Percentiles rank a stretch among this genome's conserved stretches.
These are phyloP conservation scores for Asteroscopus sphinx DNA, from an alignment of 2,888 invertebrate genomes.

Conservation along the genomic window DNA sequence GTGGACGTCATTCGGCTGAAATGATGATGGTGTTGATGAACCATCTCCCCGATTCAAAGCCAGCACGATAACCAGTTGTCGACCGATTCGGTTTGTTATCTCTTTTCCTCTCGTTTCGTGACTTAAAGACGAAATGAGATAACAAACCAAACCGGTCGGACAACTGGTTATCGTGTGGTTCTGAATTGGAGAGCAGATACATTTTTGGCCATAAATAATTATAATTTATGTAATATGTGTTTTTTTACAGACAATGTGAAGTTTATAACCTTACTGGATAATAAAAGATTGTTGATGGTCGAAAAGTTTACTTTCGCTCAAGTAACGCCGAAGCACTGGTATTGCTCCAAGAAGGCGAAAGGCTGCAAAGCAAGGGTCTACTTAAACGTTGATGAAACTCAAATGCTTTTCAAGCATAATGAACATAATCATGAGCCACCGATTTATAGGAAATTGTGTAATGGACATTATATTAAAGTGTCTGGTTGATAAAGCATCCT, in stretches of 20 bases:
- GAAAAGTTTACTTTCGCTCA: slow-evolving; percentile 67
- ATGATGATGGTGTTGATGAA: no score
- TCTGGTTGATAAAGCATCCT: slow-evolving; percentile 8
- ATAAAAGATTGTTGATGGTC: slow-evolving; percentile 64
- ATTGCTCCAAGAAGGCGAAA: slow-evolving; percentile 64
- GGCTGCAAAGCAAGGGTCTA: slow-evolving; percentile 67
- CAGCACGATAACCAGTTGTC: no score
- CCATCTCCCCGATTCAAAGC: no score
- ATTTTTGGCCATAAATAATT: no score
- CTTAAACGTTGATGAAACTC: slow-evolving; percentile 45
- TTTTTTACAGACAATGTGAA: slow-evolving; percentile 46
- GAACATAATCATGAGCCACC: slow-evolving; percentile 56
- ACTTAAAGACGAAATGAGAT: no score
- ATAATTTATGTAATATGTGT: no score
- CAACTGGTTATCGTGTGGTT: no score
- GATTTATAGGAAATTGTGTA: slow-evolving; percentile 12
- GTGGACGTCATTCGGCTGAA: no score
- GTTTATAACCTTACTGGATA: slow-evolving; percentile 58
- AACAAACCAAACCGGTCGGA: no score
- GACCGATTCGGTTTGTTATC: no score
- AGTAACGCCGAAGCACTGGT: slow-evolving; percentile 63
- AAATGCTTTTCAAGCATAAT: slow-evolving; percentile 44
- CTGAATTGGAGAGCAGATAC: no score
- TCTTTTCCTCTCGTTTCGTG: no score
- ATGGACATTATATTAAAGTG: slow-evolving; percentile 39